These are phyloP conservation scores for Merodon equestris DNA, from an alignment of 2,888 invertebrate species.

Conservation along the genomic window DNA sequence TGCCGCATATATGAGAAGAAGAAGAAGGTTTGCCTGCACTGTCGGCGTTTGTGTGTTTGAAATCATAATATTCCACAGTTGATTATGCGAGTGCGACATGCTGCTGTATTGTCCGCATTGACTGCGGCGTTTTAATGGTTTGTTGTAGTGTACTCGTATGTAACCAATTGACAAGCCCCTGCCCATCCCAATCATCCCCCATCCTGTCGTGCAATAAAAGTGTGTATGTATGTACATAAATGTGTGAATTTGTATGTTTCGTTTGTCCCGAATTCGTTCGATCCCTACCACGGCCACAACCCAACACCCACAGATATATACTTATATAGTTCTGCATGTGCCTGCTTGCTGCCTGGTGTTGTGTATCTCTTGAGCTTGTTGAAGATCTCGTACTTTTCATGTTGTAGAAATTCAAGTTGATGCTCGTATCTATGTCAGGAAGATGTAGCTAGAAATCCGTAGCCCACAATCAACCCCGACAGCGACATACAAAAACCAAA, in stretches of 20 bases:
- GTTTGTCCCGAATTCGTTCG: slow-evolving; percentile 11
- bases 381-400: too few relatives aligned
- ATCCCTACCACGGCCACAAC: slow-evolving; percentile 53
- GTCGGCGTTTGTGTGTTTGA: slow-evolving; percentile 1
- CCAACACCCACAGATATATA: slow-evolving; percentile 53
- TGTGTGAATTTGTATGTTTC: slow-evolving; percentile 44
- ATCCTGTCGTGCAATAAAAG: slow-evolving; percentile 26
- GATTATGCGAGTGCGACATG: slow-evolving; percentile 23
- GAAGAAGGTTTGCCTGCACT: slow-evolving; percentile 11
- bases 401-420: too few relatives aligned
- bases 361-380: slow-evolving; percentile 30
- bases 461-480: slow-evolving; percentile 1
- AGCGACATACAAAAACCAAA: too few relatives aligned
- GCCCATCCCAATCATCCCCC: slow-evolving; percentile 1
- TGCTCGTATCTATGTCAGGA: too few relatives aligned
- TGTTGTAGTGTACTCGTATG: slow-evolving; percentile 45
- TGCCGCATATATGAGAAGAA: slow-evolving; percentile 57
- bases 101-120: slow-evolving; percentile 40
- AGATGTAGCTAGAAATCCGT: too few relatives aligned
- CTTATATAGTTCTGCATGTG: slow-evolving; percentile 62
- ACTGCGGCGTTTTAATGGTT: slow-evolving; percentile 56
- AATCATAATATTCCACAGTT: slow-evolving; percentile 33
- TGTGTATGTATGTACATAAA: slow-evolving; percentile 1
- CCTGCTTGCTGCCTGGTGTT: slow-evolving; percentile 63
- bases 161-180: slow-evolving; percentile 35